Evolutionary conservation across 2,113 vertebrate species (phyloP), one percentile per base, ranked within the genome.

Genomic region (Colistium nudipinnis): DNA sequence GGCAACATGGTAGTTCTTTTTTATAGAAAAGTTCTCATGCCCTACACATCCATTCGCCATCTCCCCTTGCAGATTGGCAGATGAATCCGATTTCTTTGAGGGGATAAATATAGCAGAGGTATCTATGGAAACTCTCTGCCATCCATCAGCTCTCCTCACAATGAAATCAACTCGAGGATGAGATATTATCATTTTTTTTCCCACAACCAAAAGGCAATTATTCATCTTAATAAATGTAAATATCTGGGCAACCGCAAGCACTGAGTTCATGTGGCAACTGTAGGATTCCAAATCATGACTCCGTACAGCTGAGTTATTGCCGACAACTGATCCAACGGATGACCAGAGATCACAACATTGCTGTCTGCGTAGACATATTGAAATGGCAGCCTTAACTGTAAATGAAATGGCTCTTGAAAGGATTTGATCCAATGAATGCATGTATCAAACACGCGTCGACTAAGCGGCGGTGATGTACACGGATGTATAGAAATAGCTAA

Each of bases 401-500:
- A 76, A 33, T 53, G 13, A 49, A 55, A 63, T 41, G 6, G 45
- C 45, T 43, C 38, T 56, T 14, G 20, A 45, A 65, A 28, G 8
- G 10, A 35, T 61, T 39, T 48, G 33, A 57, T 77, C 17, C 54
- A 71, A 68, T 24, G 33, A 48, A 71, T 16, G 19, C 4, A 66
- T 14, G 1, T 6, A 41, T 56, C 27, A 61, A 57, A 59, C 11
- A 45, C 43, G 69, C 22, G 30, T 5, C 5, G 6, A 11, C 43
- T 24, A 12, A 65, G 4, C 16, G 39, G 19, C 47, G 43, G 41
- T 2, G 7, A 64, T 17, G 30, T 24, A 6, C 25, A 13, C 7
- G 8, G 8, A 24, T 49, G 30, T 27, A 38, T 49, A 19, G 16
- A 27, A 49, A 38, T 11, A 16, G 20, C 20, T 35, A 9, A 38